Percentiles rank a stretch among this genome's conserved stretches.
These are phyloP conservation scores for Zeuzera pyrina DNA, from an alignment of 2,888 invertebrate genomes.

Conservation along the genomic window DNA sequence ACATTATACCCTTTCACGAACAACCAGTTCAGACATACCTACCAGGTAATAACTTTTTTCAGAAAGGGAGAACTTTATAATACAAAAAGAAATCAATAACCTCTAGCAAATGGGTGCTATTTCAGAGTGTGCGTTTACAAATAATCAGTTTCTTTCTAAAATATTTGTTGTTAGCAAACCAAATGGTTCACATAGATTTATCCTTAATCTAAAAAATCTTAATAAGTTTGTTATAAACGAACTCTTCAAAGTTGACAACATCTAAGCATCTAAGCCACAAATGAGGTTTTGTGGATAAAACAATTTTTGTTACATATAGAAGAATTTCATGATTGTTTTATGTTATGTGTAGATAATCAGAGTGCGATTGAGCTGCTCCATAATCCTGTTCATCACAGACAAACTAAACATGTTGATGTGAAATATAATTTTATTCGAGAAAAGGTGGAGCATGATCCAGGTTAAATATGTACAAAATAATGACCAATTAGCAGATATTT, in stretches of 20 bases:
- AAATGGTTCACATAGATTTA: constrained; percentile 1
- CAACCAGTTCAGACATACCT: background rate
- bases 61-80: background rate
- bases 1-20: background rate
- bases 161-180: background rate
- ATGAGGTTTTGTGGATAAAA: no score
- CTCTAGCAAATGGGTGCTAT: background rate
- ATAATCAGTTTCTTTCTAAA: background rate
- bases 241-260: constrained; percentile 9
- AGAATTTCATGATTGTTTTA: no score
- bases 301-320: no score
- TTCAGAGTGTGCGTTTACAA: background rate
- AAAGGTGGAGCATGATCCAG: no score
- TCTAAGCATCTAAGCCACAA: no score
- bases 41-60: background rate
- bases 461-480: no score
- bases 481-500: no score
- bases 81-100: background rate
- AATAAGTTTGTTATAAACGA: constrained; percentile 2
- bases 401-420: no score
- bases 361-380: no score
- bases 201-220: constrained; percentile 4
- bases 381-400: no score
- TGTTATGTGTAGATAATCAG: no score
- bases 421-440: no score